phyloP scores from a whole-genome alignment of 2,888 invertebrate genomes.

The Mythimna vitellina region DNA sequence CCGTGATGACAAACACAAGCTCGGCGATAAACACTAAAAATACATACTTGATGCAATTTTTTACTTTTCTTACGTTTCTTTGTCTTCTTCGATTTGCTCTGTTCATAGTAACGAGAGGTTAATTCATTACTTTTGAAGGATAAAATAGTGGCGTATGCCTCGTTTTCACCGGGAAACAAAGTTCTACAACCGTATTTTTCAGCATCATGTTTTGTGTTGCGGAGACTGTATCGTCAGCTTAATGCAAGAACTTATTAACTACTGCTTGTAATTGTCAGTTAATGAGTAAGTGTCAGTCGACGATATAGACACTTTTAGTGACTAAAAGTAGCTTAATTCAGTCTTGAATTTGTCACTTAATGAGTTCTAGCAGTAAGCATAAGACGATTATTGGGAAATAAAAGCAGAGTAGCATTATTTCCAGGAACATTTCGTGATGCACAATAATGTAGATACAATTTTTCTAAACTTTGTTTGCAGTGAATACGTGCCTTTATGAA shows the following conservation, averaged over 20 bases:
- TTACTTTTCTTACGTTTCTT: slow-evolving; percentile 20
- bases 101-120: slow-evolving; percentile 42
- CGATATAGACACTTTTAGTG: too few species aligned
- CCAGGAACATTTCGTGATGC: background rate
- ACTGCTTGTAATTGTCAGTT: too few species aligned
- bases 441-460: background rate
- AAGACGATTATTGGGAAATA: background rate
- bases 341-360: too few species aligned
- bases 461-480: background rate
- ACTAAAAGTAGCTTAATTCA: too few species aligned
- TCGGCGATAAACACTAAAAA: slow-evolving; percentile 23
- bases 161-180: background rate
- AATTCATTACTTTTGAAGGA: slow-evolving; percentile 19
- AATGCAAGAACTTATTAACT: too few species aligned
- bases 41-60: slow-evolving; percentile 49
- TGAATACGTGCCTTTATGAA: background rate
- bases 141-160: background rate
- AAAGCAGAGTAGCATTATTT: background rate
- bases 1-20: background rate
- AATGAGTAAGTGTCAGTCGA: too few species aligned
- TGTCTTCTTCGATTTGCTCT: slow-evolving; percentile 38
- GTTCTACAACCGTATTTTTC: background rate
- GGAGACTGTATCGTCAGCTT: too few species aligned
- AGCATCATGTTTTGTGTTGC: background rate
- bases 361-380: too few species aligned